Conservation (phyloP, 1,140 invertebrate species). For the Dolichoris vasculosae region DNA sequence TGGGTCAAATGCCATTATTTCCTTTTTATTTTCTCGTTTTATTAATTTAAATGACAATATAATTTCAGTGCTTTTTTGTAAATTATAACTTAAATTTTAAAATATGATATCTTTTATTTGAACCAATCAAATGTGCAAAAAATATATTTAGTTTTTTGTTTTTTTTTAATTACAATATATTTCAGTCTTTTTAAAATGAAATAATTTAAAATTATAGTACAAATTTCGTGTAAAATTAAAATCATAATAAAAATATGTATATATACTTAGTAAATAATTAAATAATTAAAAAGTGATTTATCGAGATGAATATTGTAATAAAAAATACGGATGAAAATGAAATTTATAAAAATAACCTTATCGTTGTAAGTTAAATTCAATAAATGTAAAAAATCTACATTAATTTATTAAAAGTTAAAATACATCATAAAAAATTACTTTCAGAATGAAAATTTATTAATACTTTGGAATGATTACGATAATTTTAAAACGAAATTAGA, state of each 20-base stretch:
- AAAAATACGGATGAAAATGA: not conserved
- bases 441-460: not conserved
- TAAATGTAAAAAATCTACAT: not conserved
- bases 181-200: not conserved
- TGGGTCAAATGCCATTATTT: constrained; percentile 40
- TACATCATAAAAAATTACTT: not conserved
- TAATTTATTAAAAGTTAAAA: not conserved
- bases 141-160: constrained; percentile 19
- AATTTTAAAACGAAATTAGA: not conserved
- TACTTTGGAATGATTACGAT: constrained; percentile 31
- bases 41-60: constrained; percentile 38
- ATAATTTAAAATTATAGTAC: not conserved
- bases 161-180: not conserved
- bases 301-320: not conserved
- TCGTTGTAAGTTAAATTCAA: constrained; percentile 23
- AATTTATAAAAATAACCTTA: constrained; percentile 8
- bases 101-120: not conserved
- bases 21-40: constrained; percentile 27
- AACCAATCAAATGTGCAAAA: not conserved
- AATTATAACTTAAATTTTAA: not conserved
- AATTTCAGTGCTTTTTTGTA: not conserved
- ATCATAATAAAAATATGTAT: not conserved
- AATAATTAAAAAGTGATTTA: not conserved
- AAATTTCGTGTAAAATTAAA: not conserved
- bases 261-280: not conserved